Conservation (phyloP, 1,140 invertebrate species). For the Agrilus planipennis region DNA sequence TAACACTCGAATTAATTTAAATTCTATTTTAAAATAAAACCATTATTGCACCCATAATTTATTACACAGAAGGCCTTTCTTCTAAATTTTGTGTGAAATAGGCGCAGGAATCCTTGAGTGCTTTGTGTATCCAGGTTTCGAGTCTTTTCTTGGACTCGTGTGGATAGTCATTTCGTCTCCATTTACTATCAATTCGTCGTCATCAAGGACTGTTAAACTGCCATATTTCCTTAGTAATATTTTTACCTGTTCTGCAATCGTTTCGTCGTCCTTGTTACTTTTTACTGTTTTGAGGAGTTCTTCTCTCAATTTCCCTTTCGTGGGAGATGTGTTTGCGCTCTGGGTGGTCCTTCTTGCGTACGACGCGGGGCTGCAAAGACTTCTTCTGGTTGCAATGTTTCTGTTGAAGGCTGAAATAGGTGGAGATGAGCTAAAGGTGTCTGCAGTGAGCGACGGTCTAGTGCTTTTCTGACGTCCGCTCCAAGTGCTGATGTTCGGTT, state of each 20-base stretch:
- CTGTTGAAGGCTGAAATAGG: slow-evolving; percentile 47
- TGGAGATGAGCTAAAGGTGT: slow-evolving; percentile 53
- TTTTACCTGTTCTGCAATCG: slow-evolving; percentile 58
- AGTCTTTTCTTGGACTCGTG: slow-evolving; percentile 42
- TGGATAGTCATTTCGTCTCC: slow-evolving; percentile 9
- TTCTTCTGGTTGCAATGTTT: slow-evolving; percentile 47
- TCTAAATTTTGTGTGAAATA: slow-evolving; percentile 21
- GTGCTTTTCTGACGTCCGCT: slow-evolving; percentile 44
- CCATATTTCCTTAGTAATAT: slow-evolving; percentile 52
- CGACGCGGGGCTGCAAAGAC: slow-evolving; percentile 33
- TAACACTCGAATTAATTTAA: too few relatives aligned
- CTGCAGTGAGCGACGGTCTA: slow-evolving; percentile 47
- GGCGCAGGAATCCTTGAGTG: slow-evolving; percentile 44
- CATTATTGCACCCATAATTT: too few relatives aligned
- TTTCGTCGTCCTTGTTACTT: slow-evolving; percentile 52
- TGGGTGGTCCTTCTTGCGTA: slow-evolving; percentile 44
- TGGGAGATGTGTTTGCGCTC: slow-evolving; percentile 47
- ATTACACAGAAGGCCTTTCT: too few relatives aligned
- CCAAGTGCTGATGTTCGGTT: slow-evolving; percentile 54
- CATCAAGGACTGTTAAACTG: slow-evolving; percentile 42
- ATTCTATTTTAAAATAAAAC: too few relatives aligned
- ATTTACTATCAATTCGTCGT: slow-evolving; percentile 21
- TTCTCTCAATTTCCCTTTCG: slow-evolving; percentile 55
- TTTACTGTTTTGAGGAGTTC: slow-evolving; percentile 57
- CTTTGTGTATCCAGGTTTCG: slow-evolving; percentile 34